These are phyloP conservation scores for Erinaceus europaeus DNA, from an alignment of 2,113 vertebrate species.

Conservation along the genomic window DNA sequence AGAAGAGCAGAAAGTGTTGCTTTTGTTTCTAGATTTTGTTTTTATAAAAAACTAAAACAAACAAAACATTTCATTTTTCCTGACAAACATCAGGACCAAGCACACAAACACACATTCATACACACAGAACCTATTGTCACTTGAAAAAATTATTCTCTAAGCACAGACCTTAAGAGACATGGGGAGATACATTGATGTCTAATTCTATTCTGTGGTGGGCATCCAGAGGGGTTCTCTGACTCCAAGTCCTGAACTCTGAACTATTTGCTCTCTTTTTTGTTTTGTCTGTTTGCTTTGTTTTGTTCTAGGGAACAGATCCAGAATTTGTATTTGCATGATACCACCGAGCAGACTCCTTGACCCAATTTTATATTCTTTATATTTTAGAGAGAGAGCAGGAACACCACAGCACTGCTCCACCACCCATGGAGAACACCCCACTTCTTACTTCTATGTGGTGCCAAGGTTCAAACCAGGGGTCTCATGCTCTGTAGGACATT, in stretches of 20 bases:
- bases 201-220: background rate
- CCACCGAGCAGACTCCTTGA: no score
- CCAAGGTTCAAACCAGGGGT: no score
- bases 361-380: no score
- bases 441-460: no score
- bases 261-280: background rate
- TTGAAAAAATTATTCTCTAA: background rate
- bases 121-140: background rate
- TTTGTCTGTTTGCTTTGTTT: no score
- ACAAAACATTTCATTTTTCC: slow-evolving; percentile 24
- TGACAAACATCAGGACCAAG: background rate
- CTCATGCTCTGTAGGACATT: no score
- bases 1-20: background rate
- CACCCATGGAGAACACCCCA: no score
- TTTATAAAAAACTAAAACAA: no score
- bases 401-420: no score
- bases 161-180: background rate
- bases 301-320: no score
- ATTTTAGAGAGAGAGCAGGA: no score
- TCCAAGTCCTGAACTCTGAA: background rate
- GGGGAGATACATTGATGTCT: background rate
- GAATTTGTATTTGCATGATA: no score
- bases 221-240: background rate
- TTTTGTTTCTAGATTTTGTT: background rate
- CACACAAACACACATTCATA: background rate